phyloP scores from a whole-genome alignment of 1,140 invertebrate genomes.

The Megalopta genalis region DNA sequence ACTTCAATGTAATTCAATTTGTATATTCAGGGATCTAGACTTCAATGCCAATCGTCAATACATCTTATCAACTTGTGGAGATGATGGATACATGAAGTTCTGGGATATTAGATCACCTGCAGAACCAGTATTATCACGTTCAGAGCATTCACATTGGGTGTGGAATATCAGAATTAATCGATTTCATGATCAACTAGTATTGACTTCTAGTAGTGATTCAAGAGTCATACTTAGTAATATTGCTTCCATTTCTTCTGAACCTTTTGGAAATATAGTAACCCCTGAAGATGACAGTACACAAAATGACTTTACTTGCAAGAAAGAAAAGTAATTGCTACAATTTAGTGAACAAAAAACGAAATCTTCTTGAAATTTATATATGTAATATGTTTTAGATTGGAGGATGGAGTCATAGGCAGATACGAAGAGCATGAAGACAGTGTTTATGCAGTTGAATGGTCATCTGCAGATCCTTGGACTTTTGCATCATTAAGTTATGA shows the following conservation, averaged over 20 bases:
- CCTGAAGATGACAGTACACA: slow-evolving; percentile 74
- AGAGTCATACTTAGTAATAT: slow-evolving; percentile 93
- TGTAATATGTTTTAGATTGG: slow-evolving; percentile 78
- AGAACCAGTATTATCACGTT: slow-evolving; percentile 89
- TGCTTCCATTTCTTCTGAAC: slow-evolving; percentile 93
- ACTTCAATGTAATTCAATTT: slow-evolving; percentile 15
- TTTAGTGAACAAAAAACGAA: background rate
- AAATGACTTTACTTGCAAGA: slow-evolving; percentile 68
- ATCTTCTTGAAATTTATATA: background rate
- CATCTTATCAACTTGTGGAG: slow-evolving; percentile 94
- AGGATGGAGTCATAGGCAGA: slow-evolving; percentile 91
- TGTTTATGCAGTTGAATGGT: slow-evolving; percentile 98
- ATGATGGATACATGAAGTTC: slow-evolving; percentile 96
- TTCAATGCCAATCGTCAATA: slow-evolving; percentile 99
- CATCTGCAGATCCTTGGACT: slow-evolving; percentile 97
- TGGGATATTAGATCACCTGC: slow-evolving; percentile 95
- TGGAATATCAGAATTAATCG: slow-evolving; percentile 97
- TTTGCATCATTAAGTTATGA: slow-evolving; percentile 99
- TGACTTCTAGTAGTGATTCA: slow-evolving; percentile 97
- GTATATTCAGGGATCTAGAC: slow-evolving; percentile 88
- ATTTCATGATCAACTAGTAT: slow-evolving; percentile 97
- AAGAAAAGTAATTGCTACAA: slow-evolving; percentile 71
- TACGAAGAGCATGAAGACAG: slow-evolving; percentile 99
- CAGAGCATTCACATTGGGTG: slow-evolving; percentile 98
- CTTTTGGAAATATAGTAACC: slow-evolving; percentile 82